Evolutionary conservation across 1,140 invertebrate genomes (phyloP), one percentile per base, ranked within the genome.

Genomic region (Papilio xuthus): DNA sequence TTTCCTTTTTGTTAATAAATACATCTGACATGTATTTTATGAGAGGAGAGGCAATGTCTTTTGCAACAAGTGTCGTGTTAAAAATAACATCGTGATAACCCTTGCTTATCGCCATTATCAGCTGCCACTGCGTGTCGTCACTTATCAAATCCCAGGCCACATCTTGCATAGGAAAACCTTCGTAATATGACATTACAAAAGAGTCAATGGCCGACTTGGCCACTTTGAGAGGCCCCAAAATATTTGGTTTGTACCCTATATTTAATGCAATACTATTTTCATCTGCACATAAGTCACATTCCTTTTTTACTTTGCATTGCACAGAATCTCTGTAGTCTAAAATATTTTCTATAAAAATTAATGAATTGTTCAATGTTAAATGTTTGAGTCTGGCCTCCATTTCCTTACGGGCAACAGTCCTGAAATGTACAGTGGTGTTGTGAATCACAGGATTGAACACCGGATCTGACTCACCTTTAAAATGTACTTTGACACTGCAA

Each of bases 151-250:
- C 89, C 90, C 91, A 92, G 7, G 88, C 92, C 15, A 92, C 86
- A 4, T 88, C 79, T 77, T 88, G 81, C 47, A 84, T 37, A 0
- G 84, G 80, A 63, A 81, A 82, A 0, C 90, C 91, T 80, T 92
- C 88, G 47, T 92, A 93, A 63, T 86, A 92, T 47, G 88, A 85
- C 92, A 93, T 93, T n/a, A 90, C 63, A 80, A 92, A 93, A 0
- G 85, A 79, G 78, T 93, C 92, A 9, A 92, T 83, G 37, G 89
- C 81, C 0, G 81, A 73, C 79, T 92, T 93, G 4, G 84, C 84
- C 12, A 89, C 81, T 15, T 77, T 79, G 13, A 93, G 80, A 9
- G 92, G 88, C 15, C 92, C 92, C 23, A 79, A 74, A 8, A 92
- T 60, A 77, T 90, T 78, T 1, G 90, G 90, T 80, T 92, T 89